Base-by-base conservation (phyloP, 2,888 invertebrate species). In the Toxonevra muliebris region DNA sequence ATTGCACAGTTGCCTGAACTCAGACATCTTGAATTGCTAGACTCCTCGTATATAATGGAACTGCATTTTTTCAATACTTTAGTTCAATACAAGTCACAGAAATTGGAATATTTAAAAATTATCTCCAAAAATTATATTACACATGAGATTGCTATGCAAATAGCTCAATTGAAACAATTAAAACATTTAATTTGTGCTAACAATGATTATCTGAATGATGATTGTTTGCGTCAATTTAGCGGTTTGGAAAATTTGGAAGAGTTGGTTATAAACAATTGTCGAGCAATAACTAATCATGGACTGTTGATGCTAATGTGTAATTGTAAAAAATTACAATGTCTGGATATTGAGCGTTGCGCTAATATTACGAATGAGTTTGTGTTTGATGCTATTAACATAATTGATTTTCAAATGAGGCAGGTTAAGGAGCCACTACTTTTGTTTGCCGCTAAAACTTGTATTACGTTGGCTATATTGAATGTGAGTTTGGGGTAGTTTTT, bases 1-100 rank as follows among this genome's bases (percentile, higher is more conserved):
- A 60, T 71, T 1, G 69, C 67, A 15, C 65, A 48, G 11, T 50
- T 71, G 12, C 69, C 66, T 12, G 19, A 58, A 5, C 58, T 71
- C 9, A 66, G 55, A 11, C 50, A 69, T 19, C 53, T 71, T n/a
- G 57, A 57, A 17, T 13, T 71, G 11, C 69, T 30, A 7, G 30
- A 64, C 17, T 59, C 65, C 12, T 65, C 43, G 13, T 40, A 58
- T 15, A 58, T 54, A 1, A 55, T 69, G 8, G 62, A 65, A 3
- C 42, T 55, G 15, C 48, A 64, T 13, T 42, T 71, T 2, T 69
- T 71, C 45, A 45, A 57, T 13, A 60, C 41, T 3, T 40, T 71
- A 11, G 62, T 65, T 8, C 43, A 69, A 15, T 65, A 65, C 42
- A 70, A 70, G 13, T 13, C 69, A 5, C 20, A 65, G 8, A 65